Evolutionary conservation across 2,888 invertebrate species (phyloP).

Genomic region (Sphinx pinastri): DNA sequence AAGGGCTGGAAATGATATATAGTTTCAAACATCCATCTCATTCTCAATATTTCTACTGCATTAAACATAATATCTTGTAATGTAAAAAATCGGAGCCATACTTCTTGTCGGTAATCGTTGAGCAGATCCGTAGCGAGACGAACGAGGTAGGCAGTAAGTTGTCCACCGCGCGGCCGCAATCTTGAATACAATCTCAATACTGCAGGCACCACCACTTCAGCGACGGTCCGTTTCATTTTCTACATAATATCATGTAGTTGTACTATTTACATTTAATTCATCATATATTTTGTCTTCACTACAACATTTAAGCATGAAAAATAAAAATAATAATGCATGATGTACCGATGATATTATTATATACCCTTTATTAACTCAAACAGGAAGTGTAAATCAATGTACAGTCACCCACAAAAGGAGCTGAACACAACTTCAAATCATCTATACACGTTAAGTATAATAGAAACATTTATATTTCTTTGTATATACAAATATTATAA

Average conservation of each 20-base stretch:
- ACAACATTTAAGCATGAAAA: not conserved
- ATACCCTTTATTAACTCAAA: no score
- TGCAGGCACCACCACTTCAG: conserved; percentile 87
- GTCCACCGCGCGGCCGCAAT: conserved; percentile 73
- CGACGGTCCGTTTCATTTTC: conserved; percentile 86
- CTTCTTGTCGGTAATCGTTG: conserved; percentile 79
- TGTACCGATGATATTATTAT: no score
- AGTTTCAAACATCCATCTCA: no score
- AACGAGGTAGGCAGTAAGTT: conserved; percentile 73
- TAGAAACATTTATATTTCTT: no score
- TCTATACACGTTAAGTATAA: no score
- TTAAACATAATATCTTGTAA: not conserved
- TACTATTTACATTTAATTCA: not conserved
- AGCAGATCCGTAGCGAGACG: conserved; percentile 78
- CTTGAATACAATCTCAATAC: conserved; percentile 85
- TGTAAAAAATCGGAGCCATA: conserved; percentile 31
- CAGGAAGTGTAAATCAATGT: no score
- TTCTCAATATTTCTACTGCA: not conserved
- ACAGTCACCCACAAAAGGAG: no score
- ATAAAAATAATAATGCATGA: no score
- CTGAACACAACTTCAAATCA: no score
- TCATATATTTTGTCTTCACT: not conserved
- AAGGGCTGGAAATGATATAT: no score
- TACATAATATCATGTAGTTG: conserved; percentile 47
- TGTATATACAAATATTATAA: no score